A percentile compares a stretch with the other conserved stretches of the same genome.
These are phyloP conservation scores for Odocoileus virginianus DNA, from an alignment of 2,113 vertebrate genomes.

Conservation along the genomic window DNA sequence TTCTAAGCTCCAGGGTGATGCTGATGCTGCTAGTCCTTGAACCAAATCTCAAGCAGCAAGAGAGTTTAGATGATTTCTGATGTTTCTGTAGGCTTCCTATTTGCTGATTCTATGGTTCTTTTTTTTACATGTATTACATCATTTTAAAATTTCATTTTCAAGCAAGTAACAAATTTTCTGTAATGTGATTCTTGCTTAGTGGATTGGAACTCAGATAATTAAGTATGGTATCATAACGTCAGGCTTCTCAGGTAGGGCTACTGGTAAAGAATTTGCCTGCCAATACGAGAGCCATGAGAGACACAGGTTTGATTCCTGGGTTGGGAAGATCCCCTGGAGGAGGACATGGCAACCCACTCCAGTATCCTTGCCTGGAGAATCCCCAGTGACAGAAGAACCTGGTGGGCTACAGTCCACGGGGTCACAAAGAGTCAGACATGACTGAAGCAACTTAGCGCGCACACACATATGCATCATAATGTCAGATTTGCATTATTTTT, in stretches of 20 bases:
- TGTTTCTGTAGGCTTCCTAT: not conserved
- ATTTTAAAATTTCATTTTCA: not conserved
- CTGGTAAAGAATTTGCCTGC: not conserved
- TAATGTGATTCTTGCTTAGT: not conserved
- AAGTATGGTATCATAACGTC: not conserved
- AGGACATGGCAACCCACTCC: not conserved
- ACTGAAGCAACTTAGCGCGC: rapidly evolving
- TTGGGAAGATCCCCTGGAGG: not conserved
- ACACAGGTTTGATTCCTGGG: not conserved
- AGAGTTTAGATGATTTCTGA: not conserved
- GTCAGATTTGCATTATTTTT: not conserved
- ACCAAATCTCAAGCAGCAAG: not conserved
- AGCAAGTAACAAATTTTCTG: not conserved
- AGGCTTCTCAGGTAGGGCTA: not conserved
- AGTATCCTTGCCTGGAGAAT: not conserved
- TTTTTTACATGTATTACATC: not conserved
- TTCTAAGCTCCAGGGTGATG: not conserved
- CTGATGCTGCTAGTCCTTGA: not conserved
- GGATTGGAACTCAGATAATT: not conserved
- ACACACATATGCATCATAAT: not conserved
- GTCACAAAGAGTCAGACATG: not conserved
- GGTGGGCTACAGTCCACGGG: not conserved
- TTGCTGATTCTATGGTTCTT: not conserved
- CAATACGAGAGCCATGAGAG: not conserved
- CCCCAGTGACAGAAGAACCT: not conserved